These are phyloP conservation scores for Drosophila setosimentum DNA, from an alignment of 2,888 invertebrate species.

Conservation along the genomic window DNA sequence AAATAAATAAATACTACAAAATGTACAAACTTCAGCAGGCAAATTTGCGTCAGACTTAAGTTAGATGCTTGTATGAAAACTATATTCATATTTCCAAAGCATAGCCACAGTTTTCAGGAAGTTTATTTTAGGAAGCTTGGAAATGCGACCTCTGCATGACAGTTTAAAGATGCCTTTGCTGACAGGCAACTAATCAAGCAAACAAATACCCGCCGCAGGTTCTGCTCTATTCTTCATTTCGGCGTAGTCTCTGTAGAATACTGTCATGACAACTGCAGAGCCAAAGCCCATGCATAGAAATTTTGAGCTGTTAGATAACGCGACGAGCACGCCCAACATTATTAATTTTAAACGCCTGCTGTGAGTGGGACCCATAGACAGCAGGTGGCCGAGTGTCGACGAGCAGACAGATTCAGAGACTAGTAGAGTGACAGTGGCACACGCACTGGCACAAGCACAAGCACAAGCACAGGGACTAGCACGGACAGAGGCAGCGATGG, in stretches of 20 bases:
- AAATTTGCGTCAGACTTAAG: background rate
- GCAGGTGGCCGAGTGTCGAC: slow-evolving; percentile 60
- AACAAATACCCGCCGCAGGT: slow-evolving; percentile 34
- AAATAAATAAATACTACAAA: background rate
- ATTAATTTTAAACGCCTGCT: slow-evolving; percentile 79
- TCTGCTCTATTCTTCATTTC: slow-evolving; percentile 1
- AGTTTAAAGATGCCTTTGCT: slow-evolving; percentile 12
- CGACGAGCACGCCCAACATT: slow-evolving; percentile 57
- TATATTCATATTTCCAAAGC: background rate
- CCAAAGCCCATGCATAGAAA: slow-evolving; percentile 46
- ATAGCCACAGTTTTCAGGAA: background rate
- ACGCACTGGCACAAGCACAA: too few relatives aligned
- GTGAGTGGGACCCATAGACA: slow-evolving; percentile 55
- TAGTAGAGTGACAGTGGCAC: background rate
- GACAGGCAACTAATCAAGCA: slow-evolving; percentile 57
- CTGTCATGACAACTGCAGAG: slow-evolving; percentile 19
- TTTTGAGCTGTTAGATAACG: slow-evolving; percentile 42
- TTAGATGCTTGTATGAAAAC: background rate
- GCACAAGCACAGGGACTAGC: background rate
- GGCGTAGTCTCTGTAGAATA: background rate
- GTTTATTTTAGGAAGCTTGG: background rate
- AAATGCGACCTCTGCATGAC: slow-evolving; percentile 5
- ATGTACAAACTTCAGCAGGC: background rate
- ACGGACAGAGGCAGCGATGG: background rate
- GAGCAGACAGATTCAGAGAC: background rate